Evolutionary conservation across 2,888 invertebrate species (phyloP).

Genomic region (Melipona bicolor): DNA sequence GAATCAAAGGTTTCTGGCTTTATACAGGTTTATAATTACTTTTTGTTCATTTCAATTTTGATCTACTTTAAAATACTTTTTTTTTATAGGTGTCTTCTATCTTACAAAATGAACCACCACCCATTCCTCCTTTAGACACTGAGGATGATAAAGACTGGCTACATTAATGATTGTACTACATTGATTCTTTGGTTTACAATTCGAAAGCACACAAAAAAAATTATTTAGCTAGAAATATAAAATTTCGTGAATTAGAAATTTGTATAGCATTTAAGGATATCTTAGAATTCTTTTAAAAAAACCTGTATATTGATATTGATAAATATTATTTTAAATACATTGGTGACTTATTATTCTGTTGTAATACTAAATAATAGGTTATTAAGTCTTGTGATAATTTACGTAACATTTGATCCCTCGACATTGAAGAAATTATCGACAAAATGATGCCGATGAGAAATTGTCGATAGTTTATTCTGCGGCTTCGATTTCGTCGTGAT

Average conservation of each 20-base stretch:
- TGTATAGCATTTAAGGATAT: not conserved
- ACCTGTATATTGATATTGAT: constrained; percentile 13
- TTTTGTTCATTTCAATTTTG: not conserved
- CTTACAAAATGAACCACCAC: constrained; percentile 74
- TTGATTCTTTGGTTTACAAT: constrained; percentile 12
- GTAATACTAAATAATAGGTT: constrained; percentile 24
- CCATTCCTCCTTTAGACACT: constrained; percentile 74
- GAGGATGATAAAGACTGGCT: constrained; percentile 64
- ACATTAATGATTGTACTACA: constrained; percentile 22
- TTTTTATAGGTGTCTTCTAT: constrained; percentile 65
- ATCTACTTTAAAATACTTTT: constrained; percentile 12
- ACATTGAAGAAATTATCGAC: not conserved
- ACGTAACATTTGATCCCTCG: not conserved
- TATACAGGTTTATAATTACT: not conserved
- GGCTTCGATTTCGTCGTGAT: not conserved
- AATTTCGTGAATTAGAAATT: constrained; percentile 15
- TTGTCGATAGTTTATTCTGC: not conserved
- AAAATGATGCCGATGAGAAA: not conserved
- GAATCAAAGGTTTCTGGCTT: constrained; percentile 9
- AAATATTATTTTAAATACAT: constrained; percentile 39
- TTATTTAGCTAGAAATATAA: not conserved
- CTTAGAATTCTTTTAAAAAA: constrained; percentile 4
- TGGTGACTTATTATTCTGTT: not conserved
- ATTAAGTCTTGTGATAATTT: not conserved
- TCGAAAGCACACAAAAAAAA: not conserved